These are phyloP conservation scores for Fragum sueziense DNA, from an alignment of 2,888 invertebrate species.

Conservation along the genomic window DNA sequence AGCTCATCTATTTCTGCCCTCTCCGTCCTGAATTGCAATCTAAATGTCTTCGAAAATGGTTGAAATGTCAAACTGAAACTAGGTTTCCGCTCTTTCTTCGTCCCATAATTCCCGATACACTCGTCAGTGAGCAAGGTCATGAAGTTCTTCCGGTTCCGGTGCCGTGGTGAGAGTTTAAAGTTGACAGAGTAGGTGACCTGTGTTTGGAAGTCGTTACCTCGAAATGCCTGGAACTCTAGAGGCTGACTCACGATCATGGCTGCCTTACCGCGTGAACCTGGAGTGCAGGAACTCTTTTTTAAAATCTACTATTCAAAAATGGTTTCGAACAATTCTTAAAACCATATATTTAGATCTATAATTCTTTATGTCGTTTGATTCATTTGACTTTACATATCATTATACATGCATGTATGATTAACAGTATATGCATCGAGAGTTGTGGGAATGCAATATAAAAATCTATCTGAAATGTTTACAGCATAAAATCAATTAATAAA, in stretches of 20 bases:
- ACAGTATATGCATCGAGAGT: too few species aligned
- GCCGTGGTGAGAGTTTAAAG: slow-evolving; percentile 52
- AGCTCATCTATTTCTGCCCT: slow-evolving; percentile 28
- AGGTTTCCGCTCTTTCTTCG: slow-evolving; percentile 38
- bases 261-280: slow-evolving; percentile 46
- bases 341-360: too few species aligned
- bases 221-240: slow-evolving; percentile 50
- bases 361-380: too few species aligned
- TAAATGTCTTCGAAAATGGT: slow-evolving; percentile 40
- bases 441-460: too few species aligned
- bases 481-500: too few species aligned
- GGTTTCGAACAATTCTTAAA: too few species aligned
- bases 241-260: slow-evolving; percentile 59
- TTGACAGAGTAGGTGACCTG: slow-evolving; percentile 56
- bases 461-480: too few species aligned
- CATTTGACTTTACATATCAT: too few species aligned
- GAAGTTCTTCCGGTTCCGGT: slow-evolving; percentile 26
- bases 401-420: too few species aligned
- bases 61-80: slow-evolving; percentile 49
- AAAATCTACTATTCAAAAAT: too few species aligned
- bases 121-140: slow-evolving; percentile 55
- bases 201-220: slow-evolving; percentile 59
- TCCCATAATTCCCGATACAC: slow-evolving; percentile 31
- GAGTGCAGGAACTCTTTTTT: too few species aligned
- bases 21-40: slow-evolving; percentile 48